Evolutionary conservation across 1,140 invertebrate genomes (phyloP).

Genomic region (Calycopis cecrops): DNA sequence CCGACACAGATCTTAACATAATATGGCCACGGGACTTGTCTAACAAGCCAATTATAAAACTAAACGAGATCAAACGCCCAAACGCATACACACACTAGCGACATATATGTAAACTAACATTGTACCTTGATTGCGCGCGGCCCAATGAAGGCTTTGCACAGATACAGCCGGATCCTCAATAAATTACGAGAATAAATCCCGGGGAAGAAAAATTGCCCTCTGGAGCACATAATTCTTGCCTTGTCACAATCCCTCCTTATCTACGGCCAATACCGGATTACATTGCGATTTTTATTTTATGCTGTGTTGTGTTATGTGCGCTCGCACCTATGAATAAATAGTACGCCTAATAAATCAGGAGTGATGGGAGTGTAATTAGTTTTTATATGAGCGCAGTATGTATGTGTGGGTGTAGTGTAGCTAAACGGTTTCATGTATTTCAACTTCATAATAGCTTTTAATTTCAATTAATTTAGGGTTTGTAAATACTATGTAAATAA

Average conservation of each 20-base stretch:
- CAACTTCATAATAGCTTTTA: too few species aligned
- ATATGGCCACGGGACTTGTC: too few species aligned
- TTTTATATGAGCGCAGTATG: too few species aligned
- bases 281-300: conserved; percentile 74
- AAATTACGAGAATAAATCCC: conserved; percentile 74
- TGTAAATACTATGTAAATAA: too few species aligned
- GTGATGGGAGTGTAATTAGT: too few species aligned
- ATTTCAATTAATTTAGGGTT: too few species aligned
- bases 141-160: conserved; percentile 60
- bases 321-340: conserved; percentile 27
- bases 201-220: conserved; percentile 74
- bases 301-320: conserved; percentile 43
- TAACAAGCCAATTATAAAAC: too few species aligned
- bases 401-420: too few species aligned
- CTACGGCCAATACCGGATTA: conserved; percentile 73
- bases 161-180: conserved; percentile 71
- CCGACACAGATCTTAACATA: too few species aligned
- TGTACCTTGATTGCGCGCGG: conserved; percentile 19
- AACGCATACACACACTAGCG: not conserved
- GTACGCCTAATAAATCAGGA: too few species aligned
- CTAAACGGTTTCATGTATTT: too few species aligned
- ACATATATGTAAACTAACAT: conserved; percentile 9
- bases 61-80: too few species aligned
- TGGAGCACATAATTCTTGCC: conserved; percentile 75
- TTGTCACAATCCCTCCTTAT: conserved; percentile 74